A percentile compares a stretch with the other conserved stretches of the same genome.
phyloP scores from a whole-genome alignment of 2,888 invertebrate species.

The Tiliacea aurago region DNA sequence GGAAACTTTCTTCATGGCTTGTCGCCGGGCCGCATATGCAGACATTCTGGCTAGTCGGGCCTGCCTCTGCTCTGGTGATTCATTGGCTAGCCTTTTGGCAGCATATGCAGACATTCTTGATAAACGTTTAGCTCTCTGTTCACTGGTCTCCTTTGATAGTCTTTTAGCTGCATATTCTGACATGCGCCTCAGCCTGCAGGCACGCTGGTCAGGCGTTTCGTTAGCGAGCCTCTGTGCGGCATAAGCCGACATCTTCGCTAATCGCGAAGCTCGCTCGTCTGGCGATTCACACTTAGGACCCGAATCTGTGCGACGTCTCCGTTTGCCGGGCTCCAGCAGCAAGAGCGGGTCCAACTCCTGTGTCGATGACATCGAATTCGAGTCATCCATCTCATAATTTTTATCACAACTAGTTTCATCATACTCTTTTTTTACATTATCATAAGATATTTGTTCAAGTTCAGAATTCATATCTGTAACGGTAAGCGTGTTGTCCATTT shows the following conservation, averaged over 20 bases:
- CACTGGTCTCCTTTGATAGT: conserved; percentile 81
- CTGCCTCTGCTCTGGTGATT: conserved; percentile 83
- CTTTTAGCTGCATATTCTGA: conserved; percentile 86
- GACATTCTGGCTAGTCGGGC: conserved; percentile 84
- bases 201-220: conserved; percentile 84
- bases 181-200: conserved; percentile 83
- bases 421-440: conserved; percentile 73
- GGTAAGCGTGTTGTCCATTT: conserved; percentile 66
- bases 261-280: conserved; percentile 79
- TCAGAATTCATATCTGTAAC: conserved; percentile 61
- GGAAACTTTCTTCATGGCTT: conserved; percentile 78
- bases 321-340: conserved; percentile 57
- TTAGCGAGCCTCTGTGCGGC: conserved; percentile 86
- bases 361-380: conserved; percentile 61
- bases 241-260: conserved; percentile 87
- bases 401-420: conserved; percentile 55
- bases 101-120: conserved; percentile 88
- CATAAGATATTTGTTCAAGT: conserved; percentile 64
- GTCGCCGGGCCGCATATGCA: conserved; percentile 84
- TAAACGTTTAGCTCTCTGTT: conserved; percentile 82
- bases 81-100: conserved; percentile 83
- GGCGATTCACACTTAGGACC: conserved; percentile 76
- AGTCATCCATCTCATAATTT: conserved; percentile 56
- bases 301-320: conserved; percentile 70
- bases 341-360: conserved; percentile 74